phyloP scores from a whole-genome alignment of 2,797 vertebrate species.

The Austrolebias charrua region DNA sequence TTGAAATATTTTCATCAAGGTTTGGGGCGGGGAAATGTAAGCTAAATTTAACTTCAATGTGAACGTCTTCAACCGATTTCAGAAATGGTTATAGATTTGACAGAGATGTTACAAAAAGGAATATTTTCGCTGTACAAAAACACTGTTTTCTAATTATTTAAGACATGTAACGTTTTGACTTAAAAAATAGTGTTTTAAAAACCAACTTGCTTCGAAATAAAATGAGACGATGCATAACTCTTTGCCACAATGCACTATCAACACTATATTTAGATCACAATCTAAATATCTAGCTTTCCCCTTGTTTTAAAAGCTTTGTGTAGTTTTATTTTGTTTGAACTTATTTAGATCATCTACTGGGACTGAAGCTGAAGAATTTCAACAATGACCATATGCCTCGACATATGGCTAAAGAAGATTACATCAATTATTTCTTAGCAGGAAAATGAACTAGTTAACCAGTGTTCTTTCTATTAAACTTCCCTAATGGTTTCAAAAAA shows the following conservation, averaged over 20 bases:
- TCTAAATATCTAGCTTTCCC: conserved; percentile 33
- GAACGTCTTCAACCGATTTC: conserved; percentile 6
- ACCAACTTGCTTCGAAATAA: conserved; percentile 6
- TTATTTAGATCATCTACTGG: conserved; percentile 19
- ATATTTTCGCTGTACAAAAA: not conserved
- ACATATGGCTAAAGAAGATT: conserved; percentile 59
- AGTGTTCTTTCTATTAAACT: conserved; percentile 2
- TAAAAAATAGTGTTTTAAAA: conserved; percentile 1
- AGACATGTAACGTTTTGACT: not conserved
- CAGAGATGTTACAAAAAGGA: conserved; percentile 5
- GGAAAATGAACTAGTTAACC: conserved; percentile 29
- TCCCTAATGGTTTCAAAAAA: not conserved
- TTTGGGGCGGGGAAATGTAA: not conserved
- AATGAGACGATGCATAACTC: conserved; percentile 5
- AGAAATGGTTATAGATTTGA: not conserved
- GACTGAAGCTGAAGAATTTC: conserved; percentile 18
- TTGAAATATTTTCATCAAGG: conserved; percentile 26
- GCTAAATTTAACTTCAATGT: conserved; percentile 14
- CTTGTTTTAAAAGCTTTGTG: conserved; percentile 34
- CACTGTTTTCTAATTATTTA: not conserved
- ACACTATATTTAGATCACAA: conserved; percentile 2
- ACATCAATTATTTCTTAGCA: conserved; percentile 61
- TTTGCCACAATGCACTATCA: not conserved
- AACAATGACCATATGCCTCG: conserved; percentile 53
- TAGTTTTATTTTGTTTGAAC: conserved; percentile 21